Percentiles rank a stretch among this genome's conserved stretches.
These are phyloP conservation scores for Dipodomys merriami DNA, from an alignment of 2,113 vertebrate genomes.

Conservation along the genomic window DNA sequence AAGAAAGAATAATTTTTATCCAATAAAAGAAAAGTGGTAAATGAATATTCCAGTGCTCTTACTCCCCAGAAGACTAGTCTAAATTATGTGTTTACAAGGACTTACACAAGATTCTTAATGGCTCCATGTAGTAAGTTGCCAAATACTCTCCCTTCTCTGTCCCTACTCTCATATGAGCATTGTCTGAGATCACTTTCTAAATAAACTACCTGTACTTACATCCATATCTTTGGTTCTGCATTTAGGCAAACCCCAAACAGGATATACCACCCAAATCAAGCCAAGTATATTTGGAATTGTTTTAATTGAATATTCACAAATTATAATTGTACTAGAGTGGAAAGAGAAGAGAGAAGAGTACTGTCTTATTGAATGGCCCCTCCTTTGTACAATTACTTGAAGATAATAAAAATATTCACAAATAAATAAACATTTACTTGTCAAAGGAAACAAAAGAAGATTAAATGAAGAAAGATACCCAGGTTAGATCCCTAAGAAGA, in stretches of 20 bases:
- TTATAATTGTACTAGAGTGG: background rate
- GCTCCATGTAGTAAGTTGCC: background rate
- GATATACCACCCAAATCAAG: background rate
- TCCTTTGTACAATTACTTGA: too few species aligned
- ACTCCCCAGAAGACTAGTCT: background rate
- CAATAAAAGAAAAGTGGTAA: background rate
- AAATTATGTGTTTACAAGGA: background rate
- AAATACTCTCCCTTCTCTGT: background rate
- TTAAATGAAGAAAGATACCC: background rate
- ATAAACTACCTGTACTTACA: background rate
- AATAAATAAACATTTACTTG: too few species aligned
- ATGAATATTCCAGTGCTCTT: background rate
- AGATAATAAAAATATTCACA: too few species aligned
- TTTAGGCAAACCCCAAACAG: background rate
- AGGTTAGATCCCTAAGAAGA: background rate
- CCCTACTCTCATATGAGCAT: accelerated
- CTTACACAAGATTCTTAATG: background rate
- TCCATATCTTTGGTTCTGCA: background rate
- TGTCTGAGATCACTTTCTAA: background rate
- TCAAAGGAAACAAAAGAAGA: background rate
- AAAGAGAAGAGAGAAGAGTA: background rate
- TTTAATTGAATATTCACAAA: background rate
- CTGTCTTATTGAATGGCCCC: too few species aligned
- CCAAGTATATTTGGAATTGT: background rate
- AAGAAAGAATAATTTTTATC: background rate